phyloP scores from a whole-genome alignment of 2,888 invertebrate species.

The Amphipoea oculea region DNA sequence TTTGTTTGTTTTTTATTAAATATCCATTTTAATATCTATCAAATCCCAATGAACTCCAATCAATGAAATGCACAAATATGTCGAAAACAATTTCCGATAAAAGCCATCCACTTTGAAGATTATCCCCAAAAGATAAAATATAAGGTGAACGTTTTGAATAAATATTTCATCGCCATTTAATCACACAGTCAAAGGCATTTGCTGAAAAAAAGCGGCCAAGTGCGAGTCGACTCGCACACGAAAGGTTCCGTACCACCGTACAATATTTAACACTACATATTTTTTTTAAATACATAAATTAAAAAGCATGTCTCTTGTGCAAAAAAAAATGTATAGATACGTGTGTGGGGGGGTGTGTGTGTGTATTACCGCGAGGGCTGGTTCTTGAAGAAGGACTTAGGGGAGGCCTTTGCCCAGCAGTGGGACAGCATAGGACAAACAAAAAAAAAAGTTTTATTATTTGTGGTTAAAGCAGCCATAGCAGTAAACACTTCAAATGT shows the following conservation, averaged over 20 bases:
- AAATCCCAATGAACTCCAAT: background rate
- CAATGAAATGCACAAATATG: background rate
- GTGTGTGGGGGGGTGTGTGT: too few species aligned
- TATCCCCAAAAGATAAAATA: conserved; percentile 19
- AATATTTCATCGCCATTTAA: conserved; percentile 52
- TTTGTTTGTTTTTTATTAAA: too few species aligned
- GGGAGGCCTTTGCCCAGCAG: too few species aligned
- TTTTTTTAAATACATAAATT: background rate
- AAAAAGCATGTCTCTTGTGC: background rate
- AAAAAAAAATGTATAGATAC: too few species aligned
- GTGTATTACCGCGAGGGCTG: too few species aligned
- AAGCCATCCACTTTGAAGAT: conserved; percentile 17
- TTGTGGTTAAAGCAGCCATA: background rate
- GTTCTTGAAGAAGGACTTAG: too few species aligned
- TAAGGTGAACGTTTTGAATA: conserved; percentile 35
- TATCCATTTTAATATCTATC: background rate
- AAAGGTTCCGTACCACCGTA: background rate
- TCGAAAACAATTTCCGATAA: background rate
- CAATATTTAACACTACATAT: background rate
- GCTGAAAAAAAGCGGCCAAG: conserved; percentile 4
- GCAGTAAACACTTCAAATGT: background rate
- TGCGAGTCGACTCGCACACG: background rate
- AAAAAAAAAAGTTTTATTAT: background rate
- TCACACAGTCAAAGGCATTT: conserved; percentile 63
- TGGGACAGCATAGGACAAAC: background rate